These are phyloP conservation scores for Odontophorus gujanensis DNA, from an alignment of 2,113 vertebrate species.

Conservation along the genomic window DNA sequence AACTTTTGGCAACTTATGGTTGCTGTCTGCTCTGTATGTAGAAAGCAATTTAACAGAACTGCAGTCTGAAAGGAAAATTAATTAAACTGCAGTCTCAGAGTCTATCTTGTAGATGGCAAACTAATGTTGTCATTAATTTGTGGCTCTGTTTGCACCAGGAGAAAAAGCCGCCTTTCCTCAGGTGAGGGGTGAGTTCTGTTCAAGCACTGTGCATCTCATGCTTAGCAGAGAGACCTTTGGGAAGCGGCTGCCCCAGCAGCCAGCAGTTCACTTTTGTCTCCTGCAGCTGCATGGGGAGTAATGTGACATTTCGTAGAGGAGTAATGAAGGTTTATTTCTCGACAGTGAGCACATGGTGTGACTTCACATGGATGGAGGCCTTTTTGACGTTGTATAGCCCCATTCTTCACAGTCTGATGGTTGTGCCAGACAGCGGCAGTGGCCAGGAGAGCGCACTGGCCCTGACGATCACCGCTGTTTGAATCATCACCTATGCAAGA, in stretches of 20 bases:
- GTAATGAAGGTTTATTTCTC: neutral
- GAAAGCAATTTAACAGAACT: neutral
- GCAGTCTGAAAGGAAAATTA: neutral
- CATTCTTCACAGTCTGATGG: neutral
- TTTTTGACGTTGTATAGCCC: neutral
- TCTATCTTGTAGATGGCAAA: neutral
- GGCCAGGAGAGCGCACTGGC: neutral
- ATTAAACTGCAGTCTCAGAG: neutral
- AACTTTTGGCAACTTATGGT: neutral
- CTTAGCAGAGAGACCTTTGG: neutral
- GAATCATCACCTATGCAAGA: accelerated
- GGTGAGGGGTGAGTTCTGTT: neutral
- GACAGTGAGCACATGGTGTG: neutral
- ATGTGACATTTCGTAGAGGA: neutral
- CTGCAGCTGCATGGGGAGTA: too few species aligned
- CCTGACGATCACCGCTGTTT: neutral
- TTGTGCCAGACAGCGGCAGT: too few species aligned
- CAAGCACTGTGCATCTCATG: neutral
- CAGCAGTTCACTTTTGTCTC: neutral
- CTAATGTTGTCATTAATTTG: neutral
- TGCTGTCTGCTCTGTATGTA: neutral
- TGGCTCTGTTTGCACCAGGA: neutral
- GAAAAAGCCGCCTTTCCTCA: neutral
- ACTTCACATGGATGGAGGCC: neutral
- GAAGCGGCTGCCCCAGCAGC: neutral